Conservation (phyloP, 2,888 invertebrate species). For the Lathronympha strigana region DNA sequence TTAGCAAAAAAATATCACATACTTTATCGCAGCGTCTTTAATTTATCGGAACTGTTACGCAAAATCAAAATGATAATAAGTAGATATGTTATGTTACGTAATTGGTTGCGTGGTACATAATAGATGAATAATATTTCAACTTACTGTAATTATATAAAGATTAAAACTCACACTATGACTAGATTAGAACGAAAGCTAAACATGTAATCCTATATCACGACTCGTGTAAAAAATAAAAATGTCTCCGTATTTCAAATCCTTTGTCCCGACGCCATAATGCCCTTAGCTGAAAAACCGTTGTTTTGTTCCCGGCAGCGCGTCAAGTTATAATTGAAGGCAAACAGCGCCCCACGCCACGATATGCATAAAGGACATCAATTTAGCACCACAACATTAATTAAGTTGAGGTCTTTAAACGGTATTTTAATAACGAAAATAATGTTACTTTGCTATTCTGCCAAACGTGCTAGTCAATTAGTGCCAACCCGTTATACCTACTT, state of each 20-base stretch:
- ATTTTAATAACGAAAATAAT: not conserved
- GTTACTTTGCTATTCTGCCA: too few relatives aligned
- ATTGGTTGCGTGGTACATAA: not conserved
- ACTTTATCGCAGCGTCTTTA: too few relatives aligned
- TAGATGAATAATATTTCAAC: not conserved
- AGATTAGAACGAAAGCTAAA: not conserved
- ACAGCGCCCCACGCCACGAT: constrained; percentile 12
- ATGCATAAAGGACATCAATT: constrained; percentile 26
- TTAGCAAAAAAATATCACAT: too few relatives aligned
- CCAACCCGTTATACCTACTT: too few relatives aligned
- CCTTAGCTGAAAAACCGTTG: constrained; percentile 21
- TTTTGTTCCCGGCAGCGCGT: constrained; percentile 26
- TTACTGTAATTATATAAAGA: too few relatives aligned
- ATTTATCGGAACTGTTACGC: too few relatives aligned
- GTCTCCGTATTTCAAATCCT: constrained; percentile 8
- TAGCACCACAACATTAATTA: constrained; percentile 9
- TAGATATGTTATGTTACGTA: too few relatives aligned
- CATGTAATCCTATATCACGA: not conserved
- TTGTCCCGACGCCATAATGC: constrained; percentile 19
- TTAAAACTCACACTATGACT: not conserved
- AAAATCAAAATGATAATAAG: too few relatives aligned
- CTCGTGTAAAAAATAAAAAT: not conserved
- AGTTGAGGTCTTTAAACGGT: not conserved
- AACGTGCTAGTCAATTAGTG: too few relatives aligned
- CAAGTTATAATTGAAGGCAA: constrained; percentile 40